Conservation (phyloP, 2,113 vertebrate genomes). For the Ploceus nigricollis region DNA sequence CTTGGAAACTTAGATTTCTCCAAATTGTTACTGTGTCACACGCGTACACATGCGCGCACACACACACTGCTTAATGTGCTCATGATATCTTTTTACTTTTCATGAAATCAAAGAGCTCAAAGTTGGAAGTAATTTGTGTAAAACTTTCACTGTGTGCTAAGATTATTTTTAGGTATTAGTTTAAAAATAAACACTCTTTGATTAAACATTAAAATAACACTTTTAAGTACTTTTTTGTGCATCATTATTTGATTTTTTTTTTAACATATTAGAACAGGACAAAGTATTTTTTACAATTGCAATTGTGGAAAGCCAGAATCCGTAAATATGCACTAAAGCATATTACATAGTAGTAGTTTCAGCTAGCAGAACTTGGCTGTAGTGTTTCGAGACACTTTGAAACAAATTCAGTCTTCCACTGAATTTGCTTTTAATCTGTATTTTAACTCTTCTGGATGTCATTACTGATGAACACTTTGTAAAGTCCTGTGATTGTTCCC, state of each 20-base stretch:
- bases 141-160: not conserved
- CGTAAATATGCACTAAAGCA: not conserved
- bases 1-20: not conserved
- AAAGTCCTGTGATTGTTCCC: not conserved
- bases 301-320: not conserved
- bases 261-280: not conserved
- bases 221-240: not conserved
- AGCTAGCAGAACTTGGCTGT: not conserved
- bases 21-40: not conserved
- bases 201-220: not conserved
- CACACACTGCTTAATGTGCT: not conserved
- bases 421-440: slow-evolving; percentile 29
- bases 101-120: not conserved
- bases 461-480: slow-evolving; percentile 1
- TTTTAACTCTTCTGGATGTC: slow-evolving; percentile 15
- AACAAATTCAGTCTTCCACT: not conserved
- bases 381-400: not conserved
- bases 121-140: not conserved
- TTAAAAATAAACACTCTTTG: not conserved
- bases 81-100: not conserved
- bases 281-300: not conserved
- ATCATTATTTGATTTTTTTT: not conserved
- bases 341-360: not conserved
- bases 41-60: fast-evolving
- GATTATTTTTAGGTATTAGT: not conserved